Evolutionary conservation across 2,888 invertebrate species (phyloP).

Genomic region (Escarpia spicata): DNA sequence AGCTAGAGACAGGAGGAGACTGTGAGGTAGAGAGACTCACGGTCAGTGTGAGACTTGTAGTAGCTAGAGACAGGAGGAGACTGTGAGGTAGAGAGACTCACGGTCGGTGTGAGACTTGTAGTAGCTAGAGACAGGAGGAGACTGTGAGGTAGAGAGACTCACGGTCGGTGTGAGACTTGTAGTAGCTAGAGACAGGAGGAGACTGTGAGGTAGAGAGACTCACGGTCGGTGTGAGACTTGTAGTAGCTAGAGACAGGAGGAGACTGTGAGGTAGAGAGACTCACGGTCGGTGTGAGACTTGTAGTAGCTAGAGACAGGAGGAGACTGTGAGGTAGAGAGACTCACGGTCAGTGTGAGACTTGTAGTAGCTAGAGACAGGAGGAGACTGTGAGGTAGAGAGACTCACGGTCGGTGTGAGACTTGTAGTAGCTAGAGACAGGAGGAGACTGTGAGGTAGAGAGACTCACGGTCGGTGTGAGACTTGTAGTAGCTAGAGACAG

Average conservation of each 20-base stretch:
- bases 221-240: conserved; percentile 94
- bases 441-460: neutral
- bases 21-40: conserved; percentile 74
- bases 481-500: conserved; percentile 69
- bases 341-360: conserved; percentile 96
- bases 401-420: conserved; percentile 95
- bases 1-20: neutral
- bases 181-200: neutral
- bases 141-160: conserved; percentile 69
- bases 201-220: conserved; percentile 68
- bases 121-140: neutral
- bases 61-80: neutral
- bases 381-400: neutral
- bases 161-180: conserved; percentile 95
- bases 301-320: conserved; percentile 27
- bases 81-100: conserved; percentile 72
- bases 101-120: conserved; percentile 94
- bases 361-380: conserved; percentile 62
- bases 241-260: neutral
- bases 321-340: conserved; percentile 52
- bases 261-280: conserved; percentile 65
- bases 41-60: conserved; percentile 93
- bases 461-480: conserved; percentile 95
- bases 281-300: conserved; percentile 96
- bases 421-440: conserved; percentile 68